Evolutionary conservation across 2,888 invertebrate genomes (phyloP), one percentile per base, ranked within the genome.

Genomic region (Idaea aversata): DNA sequence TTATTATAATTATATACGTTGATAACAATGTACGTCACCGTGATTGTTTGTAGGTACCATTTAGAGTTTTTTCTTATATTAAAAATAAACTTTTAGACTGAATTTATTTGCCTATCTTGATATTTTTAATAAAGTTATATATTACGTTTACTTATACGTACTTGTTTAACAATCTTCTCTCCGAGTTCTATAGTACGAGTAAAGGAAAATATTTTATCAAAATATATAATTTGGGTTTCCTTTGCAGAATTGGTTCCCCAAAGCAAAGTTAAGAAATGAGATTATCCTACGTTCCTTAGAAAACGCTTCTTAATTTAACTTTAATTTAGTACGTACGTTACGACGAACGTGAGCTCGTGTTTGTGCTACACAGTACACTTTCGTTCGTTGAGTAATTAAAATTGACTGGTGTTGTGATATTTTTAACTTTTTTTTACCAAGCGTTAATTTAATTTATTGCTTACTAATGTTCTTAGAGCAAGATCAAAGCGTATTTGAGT

Each of bases 401-500:
- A 47, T 47, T 47, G 47, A 47, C 47, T 47, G 47, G 10, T 47
- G 47, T 47, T 47, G 47, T 47, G 47, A 47, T 47, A 47, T 47
- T 47, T 47, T 10, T 47, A 47, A 47, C 47, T 47, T 13, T 47
- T 47, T 47, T 47, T 47, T 47, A 13, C 10, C 13, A 47, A 47
- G 47, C 47, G 47, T 47, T 47, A 47, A 47, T 47, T 47, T 13
- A 47, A 47, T 47, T 47, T 47, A 47, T 47, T 47, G 47, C 47
- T 47, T 47, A 47, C 47, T 47, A 47, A 47, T 47, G 47, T 47
- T 47, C 47, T 61, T 58, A 61, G 64, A 59, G 59, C 65, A 66
- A 80, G 78, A 84, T 85, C 83, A 84, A 84, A 84, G 84, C 77
- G 73, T 73, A 72, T 75, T 72, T 68, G 73, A 77, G 71, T 75